Conservation (phyloP, 2,113 vertebrate genomes). For the Mesitornis unicolor region DNA sequence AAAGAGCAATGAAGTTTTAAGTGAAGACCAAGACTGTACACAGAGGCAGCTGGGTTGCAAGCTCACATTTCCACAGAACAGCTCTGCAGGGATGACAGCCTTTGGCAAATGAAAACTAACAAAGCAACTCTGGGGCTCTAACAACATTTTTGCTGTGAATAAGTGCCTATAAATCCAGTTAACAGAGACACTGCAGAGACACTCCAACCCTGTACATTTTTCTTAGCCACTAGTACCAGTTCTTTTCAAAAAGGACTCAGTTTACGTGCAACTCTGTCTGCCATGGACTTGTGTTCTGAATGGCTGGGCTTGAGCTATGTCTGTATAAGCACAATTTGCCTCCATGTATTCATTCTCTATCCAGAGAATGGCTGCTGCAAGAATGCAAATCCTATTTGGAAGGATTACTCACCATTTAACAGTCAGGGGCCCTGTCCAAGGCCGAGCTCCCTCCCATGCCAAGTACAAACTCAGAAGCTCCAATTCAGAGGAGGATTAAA, state of each 20-base stretch:
- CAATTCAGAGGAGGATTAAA: not conserved
- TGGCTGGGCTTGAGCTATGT: slow-evolving; percentile 10
- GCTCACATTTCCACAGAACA: not conserved
- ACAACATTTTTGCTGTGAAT: not conserved
- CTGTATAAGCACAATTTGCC: slow-evolving; percentile 39
- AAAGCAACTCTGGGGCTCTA: not conserved
- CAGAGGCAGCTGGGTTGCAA: not conserved
- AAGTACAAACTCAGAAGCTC: not conserved
- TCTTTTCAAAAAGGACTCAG: not conserved
- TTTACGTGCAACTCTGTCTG: not conserved
- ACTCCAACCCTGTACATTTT: not conserved
- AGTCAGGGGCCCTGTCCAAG: not conserved
- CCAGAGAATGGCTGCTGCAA: not conserved
- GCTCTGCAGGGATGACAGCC: not conserved
- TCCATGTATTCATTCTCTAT: not conserved
- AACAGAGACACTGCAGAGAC: not conserved
- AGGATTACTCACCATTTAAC: not conserved
- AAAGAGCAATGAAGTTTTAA: not conserved
- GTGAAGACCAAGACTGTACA: rapidly evolving
- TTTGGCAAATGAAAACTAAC: slow-evolving; percentile 4
- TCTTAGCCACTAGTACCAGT: not conserved
- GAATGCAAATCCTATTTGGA: slow-evolving; percentile 31
- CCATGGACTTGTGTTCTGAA: not conserved
- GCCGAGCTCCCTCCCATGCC: not conserved
- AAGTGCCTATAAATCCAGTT: slow-evolving; percentile 17